phyloP scores from a whole-genome alignment of 92 coral and sea anemone species.

The Zoanthus gigantus region DNA sequence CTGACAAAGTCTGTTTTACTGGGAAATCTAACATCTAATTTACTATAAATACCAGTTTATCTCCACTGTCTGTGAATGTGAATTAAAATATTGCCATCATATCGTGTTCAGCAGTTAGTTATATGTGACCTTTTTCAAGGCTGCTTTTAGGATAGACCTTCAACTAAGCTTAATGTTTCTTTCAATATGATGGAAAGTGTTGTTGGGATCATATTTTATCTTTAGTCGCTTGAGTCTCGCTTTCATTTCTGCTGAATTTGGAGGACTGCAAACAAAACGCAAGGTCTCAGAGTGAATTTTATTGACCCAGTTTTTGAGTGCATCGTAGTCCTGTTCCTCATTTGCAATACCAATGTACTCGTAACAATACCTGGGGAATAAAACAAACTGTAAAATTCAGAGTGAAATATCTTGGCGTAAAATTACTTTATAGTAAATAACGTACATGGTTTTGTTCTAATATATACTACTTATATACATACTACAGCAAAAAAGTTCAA shows the following conservation, averaged over 20 bases:
- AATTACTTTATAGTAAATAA: too few species aligned
- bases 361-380: background rate
- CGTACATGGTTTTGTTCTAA: too few species aligned
- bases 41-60: too few species aligned
- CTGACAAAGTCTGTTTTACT: too few species aligned
- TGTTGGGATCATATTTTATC: constrained; percentile 31
- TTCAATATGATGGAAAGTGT: constrained; percentile 36
- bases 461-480: too few species aligned
- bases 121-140: background rate
- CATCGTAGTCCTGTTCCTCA: constrained; percentile 17
- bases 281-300: constrained; percentile 9
- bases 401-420: too few species aligned
- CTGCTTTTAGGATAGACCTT: background rate
- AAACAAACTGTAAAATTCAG: too few species aligned
- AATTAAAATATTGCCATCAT: background rate
- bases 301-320: constrained; percentile 31
- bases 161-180: constrained; percentile 25
- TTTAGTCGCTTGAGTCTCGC: constrained; percentile 27
- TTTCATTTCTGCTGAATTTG: constrained; percentile 1
- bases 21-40: too few species aligned
- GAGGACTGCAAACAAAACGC: constrained; percentile 15
- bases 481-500: too few species aligned
- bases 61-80: too few species aligned
- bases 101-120: background rate
- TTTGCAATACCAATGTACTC: constrained; percentile 50